These are phyloP conservation scores for Andrena bucephala DNA, from an alignment of 2,888 invertebrate species.

Conservation along the genomic window DNA sequence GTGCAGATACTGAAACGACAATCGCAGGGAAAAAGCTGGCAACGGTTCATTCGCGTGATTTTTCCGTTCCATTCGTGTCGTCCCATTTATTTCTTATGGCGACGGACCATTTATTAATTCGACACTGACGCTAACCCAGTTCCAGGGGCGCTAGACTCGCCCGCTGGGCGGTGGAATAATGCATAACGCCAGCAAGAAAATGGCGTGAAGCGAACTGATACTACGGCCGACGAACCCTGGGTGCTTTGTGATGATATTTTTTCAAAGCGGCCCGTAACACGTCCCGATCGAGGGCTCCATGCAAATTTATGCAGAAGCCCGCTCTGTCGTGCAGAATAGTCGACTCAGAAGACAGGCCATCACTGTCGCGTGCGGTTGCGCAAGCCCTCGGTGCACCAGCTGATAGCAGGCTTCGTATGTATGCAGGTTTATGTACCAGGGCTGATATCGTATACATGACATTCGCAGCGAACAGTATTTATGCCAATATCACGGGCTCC, in stretches of 20 bases:
- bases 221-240: slow-evolving; percentile 35
- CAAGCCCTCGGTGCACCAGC: slow-evolving; percentile 21
- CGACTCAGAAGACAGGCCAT: slow-evolving; percentile 57
- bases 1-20: background rate
- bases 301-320: slow-evolving; percentile 66
- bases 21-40: slow-evolving; percentile 9
- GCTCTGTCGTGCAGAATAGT: slow-evolving; percentile 39
- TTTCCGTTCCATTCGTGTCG: slow-evolving; percentile 18
- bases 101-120: slow-evolving; percentile 51
- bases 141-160: slow-evolving; percentile 9
- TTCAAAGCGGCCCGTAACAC: slow-evolving; percentile 33
- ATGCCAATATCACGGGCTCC: background rate
- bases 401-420: slow-evolving; percentile 10
- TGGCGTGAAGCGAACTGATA: slow-evolving; percentile 47
- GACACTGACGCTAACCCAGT: slow-evolving; percentile 45
- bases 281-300: slow-evolving; percentile 54
- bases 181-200: slow-evolving; percentile 64
- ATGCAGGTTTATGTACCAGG: slow-evolving; percentile 10
- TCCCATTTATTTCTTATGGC: slow-evolving; percentile 39
- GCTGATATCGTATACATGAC: slow-evolving; percentile 5
- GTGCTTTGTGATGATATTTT: slow-evolving; percentile 59
- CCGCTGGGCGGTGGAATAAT: slow-evolving; percentile 56
- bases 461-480: background rate
- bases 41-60: slow-evolving; percentile 17
- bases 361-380: slow-evolving; percentile 57